Evolutionary conservation across 2,113 vertebrate species (phyloP), one percentile per base, ranked within the genome.

Genomic region (Mormyrus iriodes): DNA sequence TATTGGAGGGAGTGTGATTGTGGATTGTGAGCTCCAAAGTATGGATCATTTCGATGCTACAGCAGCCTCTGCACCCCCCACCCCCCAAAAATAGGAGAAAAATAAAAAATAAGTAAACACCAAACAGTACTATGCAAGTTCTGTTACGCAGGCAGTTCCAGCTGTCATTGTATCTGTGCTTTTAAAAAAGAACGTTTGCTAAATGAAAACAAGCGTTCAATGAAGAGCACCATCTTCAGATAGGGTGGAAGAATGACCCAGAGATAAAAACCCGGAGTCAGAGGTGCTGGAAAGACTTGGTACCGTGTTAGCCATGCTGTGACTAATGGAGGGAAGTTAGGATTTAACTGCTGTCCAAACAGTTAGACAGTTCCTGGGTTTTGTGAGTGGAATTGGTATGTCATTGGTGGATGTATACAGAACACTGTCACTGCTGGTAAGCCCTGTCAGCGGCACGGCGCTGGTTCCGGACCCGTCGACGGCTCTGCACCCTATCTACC

Each of bases 271-370:
- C 89, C 55, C 51, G 49, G 90, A 88, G 73, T 42, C 21, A 19
- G 46, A 88, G 42, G 61, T 87, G 44, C 76, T 90, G 82, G 87
- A 86, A 48, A 15, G 73, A 55, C 53, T 19, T 10, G 15, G 55
- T 61, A 82, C 27, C 8, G 46, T 48, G 12, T 90, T 90, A 65
- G 86, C 87, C 42, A 61, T 65, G 49, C 44, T 17, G 55, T 92
- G 94, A 94, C 87, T 93, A 92, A 94, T 88, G 90, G 91, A 88
- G 89, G 94, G 92, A 94, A 94, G 61, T 73, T 44, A 55, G 58
- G 79, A 86, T 17, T 93, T 88, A 91, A 89, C 91, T 89, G 86
- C 90, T 93, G 91, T 94, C 92, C 90, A 94, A 95, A 95, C 93
- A 94, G 88, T 84, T 93, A 91, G 92, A 76, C 24, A 69, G 91